phyloP scores from a whole-genome alignment of 2,888 invertebrate species.

The Argyresthia albistria region DNA sequence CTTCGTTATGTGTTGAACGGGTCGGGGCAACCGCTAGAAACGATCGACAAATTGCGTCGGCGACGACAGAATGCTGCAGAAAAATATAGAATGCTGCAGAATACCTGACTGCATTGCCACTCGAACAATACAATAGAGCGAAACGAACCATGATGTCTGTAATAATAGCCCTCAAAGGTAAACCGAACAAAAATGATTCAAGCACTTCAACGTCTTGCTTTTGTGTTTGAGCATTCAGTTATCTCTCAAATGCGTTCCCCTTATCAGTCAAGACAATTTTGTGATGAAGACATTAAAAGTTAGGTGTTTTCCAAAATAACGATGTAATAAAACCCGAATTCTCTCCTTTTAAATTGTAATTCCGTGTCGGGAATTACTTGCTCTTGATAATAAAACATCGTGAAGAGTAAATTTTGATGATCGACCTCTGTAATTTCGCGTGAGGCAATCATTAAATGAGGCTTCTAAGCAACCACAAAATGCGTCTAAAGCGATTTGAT shows the following conservation, averaged over 20 bases:
- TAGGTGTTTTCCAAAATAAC: slow-evolving; percentile 29
- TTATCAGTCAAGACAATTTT: background rate
- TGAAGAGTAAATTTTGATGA: slow-evolving; percentile 29
- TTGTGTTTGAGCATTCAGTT: background rate
- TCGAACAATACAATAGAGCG: too few species aligned
- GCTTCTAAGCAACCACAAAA: background rate
- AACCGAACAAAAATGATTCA: background rate
- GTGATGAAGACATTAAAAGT: slow-evolving; percentile 25
- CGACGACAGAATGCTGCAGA: slow-evolving; percentile 12
- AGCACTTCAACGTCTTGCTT: background rate
- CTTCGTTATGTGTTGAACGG: slow-evolving; percentile 30
- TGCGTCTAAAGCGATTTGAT: too few species aligned
- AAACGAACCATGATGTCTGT: background rate
- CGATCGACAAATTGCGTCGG: slow-evolving; percentile 54
- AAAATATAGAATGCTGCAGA: slow-evolving; percentile 30
- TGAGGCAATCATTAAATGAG: slow-evolving; percentile 16
- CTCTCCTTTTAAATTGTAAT: slow-evolving; percentile 44
- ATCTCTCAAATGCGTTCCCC: background rate
- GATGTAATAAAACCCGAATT: slow-evolving; percentile 42
- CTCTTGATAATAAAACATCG: slow-evolving; percentile 42
- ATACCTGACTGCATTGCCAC: background rate
- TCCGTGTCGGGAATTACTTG: slow-evolving; percentile 33
- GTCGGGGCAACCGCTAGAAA: slow-evolving; percentile 50
- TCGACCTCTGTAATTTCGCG: slow-evolving; percentile 30
- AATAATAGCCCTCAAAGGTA: background rate